Percentiles rank a stretch among this genome's conserved stretches.
Conservation (phyloP, 2,888 invertebrate genomes). For the Chrysopilus asiliformis region DNA sequence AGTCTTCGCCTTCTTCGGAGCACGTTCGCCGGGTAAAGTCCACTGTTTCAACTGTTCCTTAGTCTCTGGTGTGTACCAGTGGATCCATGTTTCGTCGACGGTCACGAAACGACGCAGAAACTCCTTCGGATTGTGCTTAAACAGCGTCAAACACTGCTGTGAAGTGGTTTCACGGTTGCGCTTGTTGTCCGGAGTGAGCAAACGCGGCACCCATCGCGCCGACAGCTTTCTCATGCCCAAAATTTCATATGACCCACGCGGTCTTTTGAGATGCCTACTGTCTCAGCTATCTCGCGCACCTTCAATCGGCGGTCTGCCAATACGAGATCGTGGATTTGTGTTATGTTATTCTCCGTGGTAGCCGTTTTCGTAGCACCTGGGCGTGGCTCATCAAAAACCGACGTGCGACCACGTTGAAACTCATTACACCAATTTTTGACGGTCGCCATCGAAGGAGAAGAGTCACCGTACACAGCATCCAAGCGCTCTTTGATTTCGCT, state of each 20-base stretch:
- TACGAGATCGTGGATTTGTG: background rate
- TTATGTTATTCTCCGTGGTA: constrained; percentile 4
- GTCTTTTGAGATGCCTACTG: background rate
- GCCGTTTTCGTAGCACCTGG: constrained; percentile 4
- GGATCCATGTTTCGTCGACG: constrained; percentile 6
- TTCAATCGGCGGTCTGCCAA: background rate
- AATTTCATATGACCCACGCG: background rate
- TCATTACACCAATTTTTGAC: constrained; percentile 7
- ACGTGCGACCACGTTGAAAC: constrained; percentile 6
- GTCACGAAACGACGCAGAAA: constrained; percentile 6
- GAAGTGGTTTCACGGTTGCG: constrained; percentile 6
- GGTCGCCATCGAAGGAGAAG: constrained; percentile 7
- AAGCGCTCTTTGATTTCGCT: constrained; percentile 6
- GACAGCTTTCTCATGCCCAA: background rate
- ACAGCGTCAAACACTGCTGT: constrained; percentile 5
- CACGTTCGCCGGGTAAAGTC: constrained; percentile 7
- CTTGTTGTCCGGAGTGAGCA: constrained; percentile 1
- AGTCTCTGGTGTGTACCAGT: constrained; percentile 8
- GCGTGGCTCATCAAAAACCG: constrained; percentile 8
- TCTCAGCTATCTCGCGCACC: background rate
- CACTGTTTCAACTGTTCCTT: constrained; percentile 7
- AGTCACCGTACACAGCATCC: constrained; percentile 6
- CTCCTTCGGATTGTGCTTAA: constrained; percentile 7
- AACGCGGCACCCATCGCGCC: background rate
- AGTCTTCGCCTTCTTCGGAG: constrained; percentile 8